Conservation (phyloP, 2,888 invertebrate species). For the Serripes groenlandicus region DNA sequence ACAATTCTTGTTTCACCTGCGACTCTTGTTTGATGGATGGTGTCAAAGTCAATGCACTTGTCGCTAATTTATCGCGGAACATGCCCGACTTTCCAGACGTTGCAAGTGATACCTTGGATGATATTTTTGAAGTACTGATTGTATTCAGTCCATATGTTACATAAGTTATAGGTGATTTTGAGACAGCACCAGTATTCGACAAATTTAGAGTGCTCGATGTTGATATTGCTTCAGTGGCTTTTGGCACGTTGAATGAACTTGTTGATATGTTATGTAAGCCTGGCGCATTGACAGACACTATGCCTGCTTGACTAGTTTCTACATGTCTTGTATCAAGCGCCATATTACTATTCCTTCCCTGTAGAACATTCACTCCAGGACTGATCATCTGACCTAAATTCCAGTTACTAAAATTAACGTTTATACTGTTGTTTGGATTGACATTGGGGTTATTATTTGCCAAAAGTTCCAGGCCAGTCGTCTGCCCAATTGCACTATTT, state of each 20-base stretch:
- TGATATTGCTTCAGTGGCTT: neutral
- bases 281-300: neutral
- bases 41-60: neutral
- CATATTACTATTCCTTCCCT: neutral
- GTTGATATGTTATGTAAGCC: neutral
- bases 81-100: conserved; percentile 4
- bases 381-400: conserved; percentile 44
- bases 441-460: neutral
- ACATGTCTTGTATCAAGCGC: neutral
- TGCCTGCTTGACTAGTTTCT: neutral
- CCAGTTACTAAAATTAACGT: conserved; percentile 55
- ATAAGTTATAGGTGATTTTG: conserved; percentile 22
- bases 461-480: conserved; percentile 15
- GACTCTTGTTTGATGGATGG: conserved; percentile 23
- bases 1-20: conserved; percentile 10
- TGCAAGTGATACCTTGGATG: neutral
- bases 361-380: conserved; percentile 25
- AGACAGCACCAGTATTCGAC: conserved; percentile 11
- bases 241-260: neutral
- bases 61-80: neutral
- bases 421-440: conserved; percentile 22
- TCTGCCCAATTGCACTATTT: conserved; percentile 19
- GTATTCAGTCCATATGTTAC: conserved; percentile 40
- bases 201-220: conserved; percentile 2
- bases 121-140: conserved; percentile 38